Conservation (phyloP, 2,113 vertebrate genomes). For the cattle (Bos taurus) region DNA sequence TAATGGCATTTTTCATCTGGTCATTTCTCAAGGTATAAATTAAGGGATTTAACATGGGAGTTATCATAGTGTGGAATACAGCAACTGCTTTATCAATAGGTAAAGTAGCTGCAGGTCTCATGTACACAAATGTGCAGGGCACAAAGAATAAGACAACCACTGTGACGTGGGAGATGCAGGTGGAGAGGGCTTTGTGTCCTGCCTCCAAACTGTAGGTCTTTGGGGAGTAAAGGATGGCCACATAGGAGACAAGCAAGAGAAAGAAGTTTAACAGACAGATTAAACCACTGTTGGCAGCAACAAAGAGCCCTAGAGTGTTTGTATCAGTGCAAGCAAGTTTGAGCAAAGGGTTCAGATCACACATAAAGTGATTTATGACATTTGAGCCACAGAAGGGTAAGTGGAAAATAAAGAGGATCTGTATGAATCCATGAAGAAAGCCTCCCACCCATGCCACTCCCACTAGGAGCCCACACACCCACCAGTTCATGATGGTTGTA, state of each 20-base stretch:
- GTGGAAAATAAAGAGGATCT: neutral
- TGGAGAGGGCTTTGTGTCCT: neutral
- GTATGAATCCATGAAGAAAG: neutral
- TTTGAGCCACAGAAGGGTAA: neutral
- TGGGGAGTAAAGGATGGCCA: neutral
- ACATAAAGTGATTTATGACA: neutral
- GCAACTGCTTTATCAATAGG: neutral
- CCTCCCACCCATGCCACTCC: neutral
- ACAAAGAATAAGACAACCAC: neutral
- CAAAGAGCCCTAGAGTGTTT: neutral
- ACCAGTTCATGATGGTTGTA: neutral
- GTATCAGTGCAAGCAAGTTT: neutral
- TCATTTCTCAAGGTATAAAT: neutral
- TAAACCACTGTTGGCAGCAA: neutral
- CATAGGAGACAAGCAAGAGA: neutral
- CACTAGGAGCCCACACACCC: neutral
- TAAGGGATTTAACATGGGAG: neutral
- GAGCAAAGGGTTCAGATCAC: neutral
- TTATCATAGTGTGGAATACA: neutral
- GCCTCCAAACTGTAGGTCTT: neutral
- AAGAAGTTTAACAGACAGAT: neutral
- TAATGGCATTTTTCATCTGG: neutral
- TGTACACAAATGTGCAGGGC: neutral
- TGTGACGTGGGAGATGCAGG: neutral
- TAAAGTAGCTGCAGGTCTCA: neutral